Conservation (phyloP, 2,797 vertebrate species). For the Aldrovandia affinis region DNA sequence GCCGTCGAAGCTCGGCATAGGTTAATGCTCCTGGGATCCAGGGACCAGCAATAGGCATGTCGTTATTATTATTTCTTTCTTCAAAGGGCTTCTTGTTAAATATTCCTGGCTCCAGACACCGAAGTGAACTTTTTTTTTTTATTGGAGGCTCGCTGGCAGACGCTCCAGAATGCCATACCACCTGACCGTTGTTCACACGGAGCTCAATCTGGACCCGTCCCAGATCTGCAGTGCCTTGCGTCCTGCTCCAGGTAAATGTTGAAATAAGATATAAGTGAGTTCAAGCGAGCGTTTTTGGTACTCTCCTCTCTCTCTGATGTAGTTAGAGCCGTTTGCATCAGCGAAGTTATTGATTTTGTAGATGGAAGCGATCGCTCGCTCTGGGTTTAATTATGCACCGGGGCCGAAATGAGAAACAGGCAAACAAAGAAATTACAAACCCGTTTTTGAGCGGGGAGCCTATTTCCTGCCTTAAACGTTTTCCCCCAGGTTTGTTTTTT, state of each 20-base stretch:
- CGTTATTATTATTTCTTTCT: background rate
- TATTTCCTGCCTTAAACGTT: background rate
- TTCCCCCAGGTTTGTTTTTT: background rate
- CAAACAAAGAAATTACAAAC: background rate
- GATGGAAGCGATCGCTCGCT: background rate
- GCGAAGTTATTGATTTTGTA: background rate
- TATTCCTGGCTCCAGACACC: background rate
- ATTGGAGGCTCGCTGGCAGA: background rate
- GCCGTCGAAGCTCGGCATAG: background rate
- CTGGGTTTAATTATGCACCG: background rate
- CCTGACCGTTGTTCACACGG: background rate
- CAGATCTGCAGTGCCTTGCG: background rate
- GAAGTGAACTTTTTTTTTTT: background rate
- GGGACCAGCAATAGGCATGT: constrained; percentile 21
- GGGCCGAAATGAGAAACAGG: background rate
- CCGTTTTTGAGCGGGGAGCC: background rate
- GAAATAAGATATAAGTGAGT: background rate
- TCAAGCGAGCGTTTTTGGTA: background rate
- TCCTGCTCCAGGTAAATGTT: background rate
- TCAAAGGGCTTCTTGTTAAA: background rate
- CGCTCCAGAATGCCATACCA: background rate
- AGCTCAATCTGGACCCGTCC: background rate
- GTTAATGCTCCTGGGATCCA: background rate
- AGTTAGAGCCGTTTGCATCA: background rate
- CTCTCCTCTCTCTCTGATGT: background rate